Base-by-base conservation (phyloP, 2,113 vertebrate species). In the Elanus axillaris region DNA sequence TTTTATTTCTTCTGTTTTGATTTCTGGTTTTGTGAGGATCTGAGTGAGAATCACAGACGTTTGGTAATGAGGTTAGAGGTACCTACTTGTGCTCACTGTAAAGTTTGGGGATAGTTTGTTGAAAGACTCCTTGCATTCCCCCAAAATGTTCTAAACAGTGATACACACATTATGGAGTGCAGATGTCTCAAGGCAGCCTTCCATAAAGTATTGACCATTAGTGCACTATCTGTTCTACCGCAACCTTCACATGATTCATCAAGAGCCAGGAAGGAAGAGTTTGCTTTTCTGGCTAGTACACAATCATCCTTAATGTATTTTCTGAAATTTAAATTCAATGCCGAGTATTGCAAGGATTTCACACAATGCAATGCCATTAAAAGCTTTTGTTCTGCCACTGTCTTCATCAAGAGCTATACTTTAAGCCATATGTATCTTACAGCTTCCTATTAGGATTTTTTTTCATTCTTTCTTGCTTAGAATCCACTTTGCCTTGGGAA, bases 201-300 rank as follows among this genome's bases (percentile, higher is more conserved):
- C 69, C 48, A 43, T 73, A 58, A 93, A 75, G 40, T 53, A 95
- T 73, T 82, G 86, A 87, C 62, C 80, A 73, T 90, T 76, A 89
- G n/a, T 36, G 58, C 53, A 50, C 66, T 96, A 14, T 90, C 80
- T 93, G 77, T 85, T 93, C 83, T 62, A 76, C 38, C 1, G 1
- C 86, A 93, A 82, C 84, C 79, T 69, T 90, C 66, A 64, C 53
- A 91, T 96, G 92, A 97, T 90, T 96, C 93, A 89, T 92, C 67
- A 88, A 22, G 74, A 71, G 23, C 29, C 12, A 3, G 64, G 81
- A 89, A 93, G 74, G 77, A 94, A 68, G 58, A 89, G 69, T 91
- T 73, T 86, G 47, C 91, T 96, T 97, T 78, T 88, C 67, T 73
- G 81, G 32, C 50, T 95, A n/a, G 68, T 86, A 71, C 40, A 85